These are phyloP conservation scores for Rhinogobius similis DNA, from an alignment of 2,113 vertebrate genomes.

Conservation along the genomic window DNA sequence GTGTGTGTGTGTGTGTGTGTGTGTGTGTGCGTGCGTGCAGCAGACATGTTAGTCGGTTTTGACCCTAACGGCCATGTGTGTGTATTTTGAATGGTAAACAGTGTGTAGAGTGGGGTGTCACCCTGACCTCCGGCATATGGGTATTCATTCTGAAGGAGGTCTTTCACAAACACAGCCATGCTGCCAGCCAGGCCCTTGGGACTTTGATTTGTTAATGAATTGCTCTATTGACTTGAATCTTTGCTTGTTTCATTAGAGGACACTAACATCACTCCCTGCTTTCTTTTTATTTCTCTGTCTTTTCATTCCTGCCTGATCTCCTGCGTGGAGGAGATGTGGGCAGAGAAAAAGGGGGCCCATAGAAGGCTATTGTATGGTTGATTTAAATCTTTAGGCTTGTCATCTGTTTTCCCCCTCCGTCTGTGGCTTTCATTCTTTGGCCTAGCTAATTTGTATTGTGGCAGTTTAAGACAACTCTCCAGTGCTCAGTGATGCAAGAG, in stretches of 20 bases:
- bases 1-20: no score
- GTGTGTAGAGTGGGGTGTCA: conserved; percentile 87
- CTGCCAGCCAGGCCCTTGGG: conserved; percentile 84
- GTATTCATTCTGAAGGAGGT: conserved; percentile 88
- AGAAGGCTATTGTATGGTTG: conserved; percentile 85
- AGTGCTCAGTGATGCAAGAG: conserved; percentile 81
- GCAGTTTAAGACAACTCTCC: conserved; percentile 86
- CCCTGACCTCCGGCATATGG: conserved; percentile 98
- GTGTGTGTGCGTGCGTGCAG: conserved; percentile 92
- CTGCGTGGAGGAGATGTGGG: conserved; percentile 55
- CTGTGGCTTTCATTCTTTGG: conserved; percentile 71
- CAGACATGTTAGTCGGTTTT: conserved; percentile 89
- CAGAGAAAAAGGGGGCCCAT: conserved; percentile 59
- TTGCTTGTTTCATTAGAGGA: conserved; percentile 95
- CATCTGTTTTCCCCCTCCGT: conserved; percentile 74
- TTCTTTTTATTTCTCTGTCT: conserved; percentile 68
- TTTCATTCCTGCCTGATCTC: conserved; percentile 57
- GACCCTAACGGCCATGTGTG: conserved; percentile 94
- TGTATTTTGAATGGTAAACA: conserved; percentile 90
- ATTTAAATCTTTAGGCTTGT: conserved; percentile 88
- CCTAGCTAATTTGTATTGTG: conserved; percentile 92
- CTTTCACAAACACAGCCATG: conserved; percentile 88
- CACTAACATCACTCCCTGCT: conserved; percentile 86
- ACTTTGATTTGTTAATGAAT: conserved; percentile 99
- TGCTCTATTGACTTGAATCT: conserved; percentile 99